Percentiles rank a stretch among this genome's conserved stretches.
These are phyloP conservation scores for Saccostrea glomerata DNA, from an alignment of 1,140 invertebrate genomes.

Conservation along the genomic window DNA sequence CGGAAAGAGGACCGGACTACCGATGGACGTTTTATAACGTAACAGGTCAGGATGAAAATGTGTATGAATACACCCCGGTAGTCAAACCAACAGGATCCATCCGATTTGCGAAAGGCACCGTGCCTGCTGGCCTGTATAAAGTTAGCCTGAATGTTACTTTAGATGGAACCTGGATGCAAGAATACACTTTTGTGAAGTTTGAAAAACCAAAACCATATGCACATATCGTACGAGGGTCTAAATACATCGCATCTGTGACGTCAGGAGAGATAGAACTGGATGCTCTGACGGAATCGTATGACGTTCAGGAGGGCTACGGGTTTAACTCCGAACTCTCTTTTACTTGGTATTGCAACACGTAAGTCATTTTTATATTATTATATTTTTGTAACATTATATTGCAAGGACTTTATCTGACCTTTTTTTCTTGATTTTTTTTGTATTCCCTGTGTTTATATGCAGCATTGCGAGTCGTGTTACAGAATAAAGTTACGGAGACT, in stretches of 20 bases:
- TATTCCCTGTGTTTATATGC: no score
- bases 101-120: constrained; percentile 33
- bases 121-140: constrained; percentile 39
- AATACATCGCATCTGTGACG: background rate
- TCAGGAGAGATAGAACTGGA: constrained; percentile 6
- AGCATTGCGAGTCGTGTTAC: no score
- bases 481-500: no score
- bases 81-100: constrained; percentile 40
- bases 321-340: constrained; percentile 22
- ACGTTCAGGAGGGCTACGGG: constrained; percentile 33
- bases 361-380: background rate
- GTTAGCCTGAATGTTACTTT: constrained; percentile 49
- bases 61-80: constrained; percentile 30
- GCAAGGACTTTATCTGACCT: no score
- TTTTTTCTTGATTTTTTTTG: no score
- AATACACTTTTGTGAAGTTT: constrained; percentile 52
- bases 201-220: constrained; percentile 47
- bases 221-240: constrained; percentile 38
- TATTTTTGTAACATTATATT: background rate
- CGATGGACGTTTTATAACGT: constrained; percentile 39
- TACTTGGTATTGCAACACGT: constrained; percentile 44
- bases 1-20: constrained; percentile 37
- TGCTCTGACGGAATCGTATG: constrained; percentile 39
- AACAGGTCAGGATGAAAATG: background rate
- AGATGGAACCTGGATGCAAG: constrained; percentile 48